Evolutionary conservation across 2,888 invertebrate genomes (phyloP).

Genomic region (Drosophila peninsularis): DNA sequence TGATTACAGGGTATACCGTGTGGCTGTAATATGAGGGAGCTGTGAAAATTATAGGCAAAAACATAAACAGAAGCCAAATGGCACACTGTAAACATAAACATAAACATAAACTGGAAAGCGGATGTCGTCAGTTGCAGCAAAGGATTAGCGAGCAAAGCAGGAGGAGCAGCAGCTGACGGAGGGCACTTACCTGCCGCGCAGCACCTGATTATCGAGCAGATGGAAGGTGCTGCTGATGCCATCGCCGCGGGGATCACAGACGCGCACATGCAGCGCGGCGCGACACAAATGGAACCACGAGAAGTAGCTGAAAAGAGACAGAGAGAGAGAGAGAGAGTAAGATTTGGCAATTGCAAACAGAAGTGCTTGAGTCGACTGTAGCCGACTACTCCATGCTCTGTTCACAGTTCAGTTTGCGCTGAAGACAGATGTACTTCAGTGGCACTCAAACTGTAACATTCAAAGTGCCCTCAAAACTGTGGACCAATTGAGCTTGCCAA

Average conservation of each 20-base stretch:
- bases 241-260: constrained; percentile 87
- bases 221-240: constrained; percentile 87
- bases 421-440: neutral
- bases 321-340: neutral
- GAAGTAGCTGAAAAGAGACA: constrained; percentile 85
- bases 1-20: neutral
- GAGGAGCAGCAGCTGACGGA: neutral
- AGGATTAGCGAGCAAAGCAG: neutral
- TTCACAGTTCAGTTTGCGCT: too few species aligned
- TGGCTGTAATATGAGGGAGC: neutral
- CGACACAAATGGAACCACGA: constrained; percentile 87
- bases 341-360: constrained; percentile 6
- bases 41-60: constrained; percentile 9
- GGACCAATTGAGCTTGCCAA: too few species aligned
- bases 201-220: constrained; percentile 86
- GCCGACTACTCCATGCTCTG: constrained; percentile 5
- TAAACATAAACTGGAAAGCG: constrained; percentile 11
- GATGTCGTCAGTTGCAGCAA: constrained; percentile 28
- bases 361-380: neutral
- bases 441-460: neutral
- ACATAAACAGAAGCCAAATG: constrained; percentile 13
- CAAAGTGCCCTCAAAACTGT: neutral
- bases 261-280: constrained; percentile 86
- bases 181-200: constrained; percentile 85
- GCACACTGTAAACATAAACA: constrained; percentile 15